These are phyloP conservation scores for Watsonalla binaria DNA, from an alignment of 2,888 invertebrate species.

Conservation along the genomic window DNA sequence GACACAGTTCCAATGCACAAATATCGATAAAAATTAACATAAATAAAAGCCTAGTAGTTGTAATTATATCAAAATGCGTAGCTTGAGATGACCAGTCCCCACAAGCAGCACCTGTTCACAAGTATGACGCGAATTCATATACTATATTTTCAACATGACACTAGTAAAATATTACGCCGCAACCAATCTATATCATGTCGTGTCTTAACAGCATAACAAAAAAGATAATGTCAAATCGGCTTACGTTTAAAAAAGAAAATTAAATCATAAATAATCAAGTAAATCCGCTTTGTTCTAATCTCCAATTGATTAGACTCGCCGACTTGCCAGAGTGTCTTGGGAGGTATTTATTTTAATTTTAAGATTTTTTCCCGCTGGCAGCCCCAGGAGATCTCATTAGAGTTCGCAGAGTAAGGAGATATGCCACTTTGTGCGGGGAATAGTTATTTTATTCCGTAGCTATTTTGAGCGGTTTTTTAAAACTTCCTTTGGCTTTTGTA, in stretches of 20 bases:
- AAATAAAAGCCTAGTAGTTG: no score
- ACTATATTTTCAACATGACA: no score
- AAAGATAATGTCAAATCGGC: slow-evolving; percentile 22
- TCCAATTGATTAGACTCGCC: slow-evolving; percentile 49
- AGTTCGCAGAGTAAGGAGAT: slow-evolving; percentile 8
- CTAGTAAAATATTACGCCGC: no score
- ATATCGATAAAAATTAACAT: no score
- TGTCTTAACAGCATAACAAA: background rate
- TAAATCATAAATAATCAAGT: slow-evolving; percentile 23
- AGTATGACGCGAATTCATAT: no score
- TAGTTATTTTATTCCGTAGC: background rate
- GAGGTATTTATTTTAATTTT: slow-evolving; percentile 57
- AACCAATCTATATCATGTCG: background rate
- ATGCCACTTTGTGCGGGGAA: slow-evolving; percentile 4
- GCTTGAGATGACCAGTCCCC: no score
- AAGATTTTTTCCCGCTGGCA: slow-evolving; percentile 42
- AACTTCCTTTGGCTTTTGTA: no score
- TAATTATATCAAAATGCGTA: no score
- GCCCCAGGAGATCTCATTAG: slow-evolving; percentile 61
- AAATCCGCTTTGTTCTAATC: slow-evolving; percentile 54
- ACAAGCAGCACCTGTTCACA: no score
- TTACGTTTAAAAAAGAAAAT: slow-evolving; percentile 36
- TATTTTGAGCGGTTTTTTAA: no score
- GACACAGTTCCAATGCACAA: no score
- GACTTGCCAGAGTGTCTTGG: slow-evolving; percentile 21